Percentiles rank a stretch among this genome's conserved stretches.
Conservation (phyloP, 53 echinoderm and acorn worm species). For the Henricia sp. region DNA sequence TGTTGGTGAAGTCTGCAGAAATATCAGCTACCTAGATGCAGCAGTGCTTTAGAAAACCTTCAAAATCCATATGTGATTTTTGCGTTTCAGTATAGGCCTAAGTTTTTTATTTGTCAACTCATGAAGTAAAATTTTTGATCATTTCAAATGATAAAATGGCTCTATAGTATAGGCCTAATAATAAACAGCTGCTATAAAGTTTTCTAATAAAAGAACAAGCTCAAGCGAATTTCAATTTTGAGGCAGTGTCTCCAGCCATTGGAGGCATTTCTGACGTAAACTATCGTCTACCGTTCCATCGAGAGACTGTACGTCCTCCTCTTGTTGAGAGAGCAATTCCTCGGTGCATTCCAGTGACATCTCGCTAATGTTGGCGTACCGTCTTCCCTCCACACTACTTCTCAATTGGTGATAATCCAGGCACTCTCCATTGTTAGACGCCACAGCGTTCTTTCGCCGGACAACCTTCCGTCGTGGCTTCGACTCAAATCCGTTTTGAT, state of each 20-base stretch:
- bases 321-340: slow-evolving; percentile 58
- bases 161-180: too few relatives aligned
- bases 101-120: too few relatives aligned
- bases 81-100: too few relatives aligned
- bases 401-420: slow-evolving; percentile 65
- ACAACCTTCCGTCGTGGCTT: slow-evolving; percentile 1
- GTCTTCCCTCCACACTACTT: slow-evolving; percentile 53
- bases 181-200: too few relatives aligned
- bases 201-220: too few relatives aligned
- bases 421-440: slow-evolving; percentile 14
- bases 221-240: slow-evolving; percentile 20
- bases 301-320: slow-evolving; percentile 19
- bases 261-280: slow-evolving; percentile 65
- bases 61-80: too few relatives aligned
- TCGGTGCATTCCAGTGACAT: slow-evolving; percentile 58
- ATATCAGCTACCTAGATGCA: too few relatives aligned
- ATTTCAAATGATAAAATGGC: too few relatives aligned
- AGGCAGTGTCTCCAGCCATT: slow-evolving; percentile 69
- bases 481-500: neutral
- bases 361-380: slow-evolving; percentile 63
- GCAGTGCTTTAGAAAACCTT: too few relatives aligned
- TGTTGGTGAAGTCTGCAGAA: too few relatives aligned
- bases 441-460: slow-evolving; percentile 29
- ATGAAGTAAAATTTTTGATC: too few relatives aligned
- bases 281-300: slow-evolving; percentile 58